Evolutionary conservation across 2,797 vertebrate species (phyloP).

Genomic region (Acanthiza pusilla): DNA sequence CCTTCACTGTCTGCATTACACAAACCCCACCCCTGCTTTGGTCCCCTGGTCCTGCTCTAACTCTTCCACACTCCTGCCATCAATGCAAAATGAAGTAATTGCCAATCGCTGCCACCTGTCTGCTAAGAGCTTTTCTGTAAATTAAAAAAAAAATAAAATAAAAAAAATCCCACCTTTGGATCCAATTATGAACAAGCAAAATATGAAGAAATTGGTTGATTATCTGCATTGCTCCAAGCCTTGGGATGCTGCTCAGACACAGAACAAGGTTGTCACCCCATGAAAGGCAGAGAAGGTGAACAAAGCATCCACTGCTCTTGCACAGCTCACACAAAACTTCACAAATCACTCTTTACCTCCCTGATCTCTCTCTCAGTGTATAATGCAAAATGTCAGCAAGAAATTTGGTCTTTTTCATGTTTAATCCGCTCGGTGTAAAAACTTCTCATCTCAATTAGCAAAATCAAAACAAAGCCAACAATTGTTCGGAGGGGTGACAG

Average conservation of each 20-base stretch:
- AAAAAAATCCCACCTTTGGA: background rate
- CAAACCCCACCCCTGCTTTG: rapidly evolving
- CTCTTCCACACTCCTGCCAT: background rate
- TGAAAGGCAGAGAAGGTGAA: background rate
- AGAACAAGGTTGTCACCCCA: background rate
- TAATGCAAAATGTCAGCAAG: background rate
- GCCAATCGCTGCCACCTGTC: background rate
- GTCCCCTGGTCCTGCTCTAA: background rate
- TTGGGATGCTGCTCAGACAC: background rate
- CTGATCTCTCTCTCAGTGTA: background rate
- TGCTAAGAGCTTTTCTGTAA: background rate
- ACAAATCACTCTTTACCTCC: background rate
- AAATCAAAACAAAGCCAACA: background rate
- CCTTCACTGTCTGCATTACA: rapidly evolving
- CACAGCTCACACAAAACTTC: background rate
- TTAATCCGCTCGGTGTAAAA: background rate
- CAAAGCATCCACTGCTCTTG: background rate
- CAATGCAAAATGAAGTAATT: background rate
- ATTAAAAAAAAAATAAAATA: background rate
- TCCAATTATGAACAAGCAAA: background rate
- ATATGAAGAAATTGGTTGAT: background rate
- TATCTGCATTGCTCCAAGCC: background rate
- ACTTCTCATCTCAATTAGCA: background rate
- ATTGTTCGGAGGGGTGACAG: rapidly evolving
- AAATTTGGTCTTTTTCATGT: background rate